phyloP scores from a whole-genome alignment of 2,797 vertebrate species.

The Pantherophis vulpinus region DNA sequence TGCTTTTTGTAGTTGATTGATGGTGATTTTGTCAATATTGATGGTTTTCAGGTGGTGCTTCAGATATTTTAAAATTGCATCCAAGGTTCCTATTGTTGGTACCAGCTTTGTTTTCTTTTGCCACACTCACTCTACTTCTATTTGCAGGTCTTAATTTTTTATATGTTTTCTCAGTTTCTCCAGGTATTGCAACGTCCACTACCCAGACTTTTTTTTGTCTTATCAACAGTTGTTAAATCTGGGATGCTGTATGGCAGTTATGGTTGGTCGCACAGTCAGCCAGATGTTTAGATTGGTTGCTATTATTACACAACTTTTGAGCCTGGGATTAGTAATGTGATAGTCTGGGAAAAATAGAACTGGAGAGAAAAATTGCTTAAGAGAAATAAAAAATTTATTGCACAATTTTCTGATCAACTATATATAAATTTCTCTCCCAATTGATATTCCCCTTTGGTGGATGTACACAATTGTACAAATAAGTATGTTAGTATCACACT shows the following conservation, averaged over 20 bases:
- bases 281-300: neutral
- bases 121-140: neutral
- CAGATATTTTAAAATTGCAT: neutral
- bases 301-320: neutral
- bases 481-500: neutral
- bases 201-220: neutral
- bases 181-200: neutral
- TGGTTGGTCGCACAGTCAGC: neutral
- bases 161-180: neutral
- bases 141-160: neutral
- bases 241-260: neutral
- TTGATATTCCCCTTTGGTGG: neutral
- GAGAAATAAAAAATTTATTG: neutral
- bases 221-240: neutral
- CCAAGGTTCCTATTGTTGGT: neutral
- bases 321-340: neutral
- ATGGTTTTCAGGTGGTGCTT: neutral
- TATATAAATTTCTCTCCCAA: neutral
- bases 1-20: neutral
- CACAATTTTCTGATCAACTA: neutral
- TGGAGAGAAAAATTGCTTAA: neutral
- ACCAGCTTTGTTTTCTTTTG: neutral
- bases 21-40: neutral
- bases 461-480: neutral
- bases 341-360: neutral